Conservation (phyloP, 2,888 invertebrate species). For the Drosophila prostipennis region DNA sequence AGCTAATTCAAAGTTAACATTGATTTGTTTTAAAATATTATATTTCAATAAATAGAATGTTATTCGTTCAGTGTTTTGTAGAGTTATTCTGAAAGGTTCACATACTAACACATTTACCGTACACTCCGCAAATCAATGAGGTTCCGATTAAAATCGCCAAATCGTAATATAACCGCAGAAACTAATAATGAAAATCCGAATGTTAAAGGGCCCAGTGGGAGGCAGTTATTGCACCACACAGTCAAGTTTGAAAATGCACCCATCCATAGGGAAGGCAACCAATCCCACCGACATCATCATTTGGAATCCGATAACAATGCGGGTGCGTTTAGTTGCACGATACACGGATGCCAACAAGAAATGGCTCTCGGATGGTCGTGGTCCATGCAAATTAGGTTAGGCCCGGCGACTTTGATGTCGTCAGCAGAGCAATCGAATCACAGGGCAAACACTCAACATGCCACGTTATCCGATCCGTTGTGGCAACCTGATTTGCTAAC, state of each 20-base stretch:
- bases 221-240: constrained; percentile 1
- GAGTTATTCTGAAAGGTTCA: neutral
- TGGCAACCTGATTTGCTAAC: constrained; percentile 66
- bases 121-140: neutral
- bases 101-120: neutral
- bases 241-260: neutral
- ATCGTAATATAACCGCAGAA: constrained; percentile 65
- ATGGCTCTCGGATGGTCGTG: constrained; percentile 38
- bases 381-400: constrained; percentile 64
- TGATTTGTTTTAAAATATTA: too few species aligned
- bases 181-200: constrained; percentile 68
- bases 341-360: constrained; percentile 29
- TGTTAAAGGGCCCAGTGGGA: too few species aligned
- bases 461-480: constrained; percentile 50
- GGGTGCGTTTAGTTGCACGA: constrained; percentile 42
- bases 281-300: neutral
- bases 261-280: neutral
- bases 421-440: constrained; percentile 58
- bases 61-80: neutral
- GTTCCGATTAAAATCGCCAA: neutral
- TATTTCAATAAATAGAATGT: too few species aligned
- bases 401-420: constrained; percentile 32
- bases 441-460: constrained; percentile 41
- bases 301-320: constrained; percentile 64
- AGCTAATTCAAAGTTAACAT: too few species aligned